Evolutionary conservation across 2,888 invertebrate species (phyloP).

Genomic region (Spisula subtruncata): DNA sequence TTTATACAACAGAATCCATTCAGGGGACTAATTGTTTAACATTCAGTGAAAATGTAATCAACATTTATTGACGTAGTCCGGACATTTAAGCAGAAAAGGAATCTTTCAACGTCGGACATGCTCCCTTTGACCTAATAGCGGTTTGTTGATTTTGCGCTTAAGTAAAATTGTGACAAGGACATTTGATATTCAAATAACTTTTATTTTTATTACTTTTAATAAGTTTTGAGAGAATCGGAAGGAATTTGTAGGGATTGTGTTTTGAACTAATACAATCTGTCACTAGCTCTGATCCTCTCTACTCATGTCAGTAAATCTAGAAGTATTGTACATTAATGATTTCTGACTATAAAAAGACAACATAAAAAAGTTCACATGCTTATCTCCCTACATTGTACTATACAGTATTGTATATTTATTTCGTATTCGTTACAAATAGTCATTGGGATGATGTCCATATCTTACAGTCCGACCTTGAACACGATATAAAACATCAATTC

Average conservation of each 20-base stretch:
- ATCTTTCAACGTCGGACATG: background rate
- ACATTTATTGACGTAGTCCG: background rate
- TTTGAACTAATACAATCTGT: background rate
- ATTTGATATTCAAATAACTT: background rate
- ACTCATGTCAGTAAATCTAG: background rate
- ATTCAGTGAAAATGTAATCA: background rate
- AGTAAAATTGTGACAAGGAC: background rate
- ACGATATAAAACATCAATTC: too few relatives aligned
- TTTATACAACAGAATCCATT: background rate
- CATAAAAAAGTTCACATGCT: background rate
- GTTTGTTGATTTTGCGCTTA: background rate
- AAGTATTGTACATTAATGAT: background rate
- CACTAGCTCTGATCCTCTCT: background rate
- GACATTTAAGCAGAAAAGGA: background rate
- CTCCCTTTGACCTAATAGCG: background rate
- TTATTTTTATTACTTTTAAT: background rate
- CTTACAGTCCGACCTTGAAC: too few relatives aligned
- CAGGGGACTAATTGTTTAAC: background rate
- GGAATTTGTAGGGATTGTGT: background rate
- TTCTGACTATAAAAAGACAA: background rate
- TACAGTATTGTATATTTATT: too few relatives aligned
- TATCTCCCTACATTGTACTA: background rate
- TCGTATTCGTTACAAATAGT: too few relatives aligned
- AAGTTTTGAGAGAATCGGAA: background rate
- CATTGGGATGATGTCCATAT: too few relatives aligned